These are phyloP conservation scores for Apamea sordens DNA, from an alignment of 2,888 invertebrate species.

Conservation along the genomic window DNA sequence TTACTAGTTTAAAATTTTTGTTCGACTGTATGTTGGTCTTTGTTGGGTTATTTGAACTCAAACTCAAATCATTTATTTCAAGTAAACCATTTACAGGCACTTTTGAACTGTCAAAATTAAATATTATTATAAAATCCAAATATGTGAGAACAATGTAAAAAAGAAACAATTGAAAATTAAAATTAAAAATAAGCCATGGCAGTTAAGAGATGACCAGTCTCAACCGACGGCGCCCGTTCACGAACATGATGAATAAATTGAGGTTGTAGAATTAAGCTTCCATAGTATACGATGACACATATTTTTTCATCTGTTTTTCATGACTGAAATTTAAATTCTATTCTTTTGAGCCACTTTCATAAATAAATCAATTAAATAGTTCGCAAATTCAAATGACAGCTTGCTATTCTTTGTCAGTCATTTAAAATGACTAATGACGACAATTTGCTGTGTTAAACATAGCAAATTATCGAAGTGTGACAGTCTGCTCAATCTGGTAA, in stretches of 20 bases:
- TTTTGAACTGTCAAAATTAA: too few relatives aligned
- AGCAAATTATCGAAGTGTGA: background rate
- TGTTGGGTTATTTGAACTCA: slow-evolving; percentile 2
- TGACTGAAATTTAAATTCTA: background rate
- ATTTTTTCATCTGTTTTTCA: background rate
- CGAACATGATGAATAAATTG: background rate
- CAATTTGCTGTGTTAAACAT: too few relatives aligned
- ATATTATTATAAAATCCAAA: too few relatives aligned
- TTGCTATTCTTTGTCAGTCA: background rate
- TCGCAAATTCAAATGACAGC: background rate
- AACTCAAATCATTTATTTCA: too few relatives aligned
- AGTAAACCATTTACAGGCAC: too few relatives aligned
- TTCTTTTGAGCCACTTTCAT: too few relatives aligned
- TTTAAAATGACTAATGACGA: too few relatives aligned
- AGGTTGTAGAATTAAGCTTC: background rate
- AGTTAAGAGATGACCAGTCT: too few relatives aligned
- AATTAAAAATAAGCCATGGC: too few relatives aligned
- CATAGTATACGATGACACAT: background rate
- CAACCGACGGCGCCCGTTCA: too few relatives aligned
- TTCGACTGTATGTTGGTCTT: background rate
- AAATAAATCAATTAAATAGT: background rate
- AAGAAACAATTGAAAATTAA: too few relatives aligned
- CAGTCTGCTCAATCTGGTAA: background rate
- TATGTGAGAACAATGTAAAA: too few relatives aligned
- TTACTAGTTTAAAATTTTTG: slow-evolving; percentile 18